These are phyloP conservation scores for Leucosticte australis DNA, from an alignment of 2,113 vertebrate genomes.

Conservation along the genomic window DNA sequence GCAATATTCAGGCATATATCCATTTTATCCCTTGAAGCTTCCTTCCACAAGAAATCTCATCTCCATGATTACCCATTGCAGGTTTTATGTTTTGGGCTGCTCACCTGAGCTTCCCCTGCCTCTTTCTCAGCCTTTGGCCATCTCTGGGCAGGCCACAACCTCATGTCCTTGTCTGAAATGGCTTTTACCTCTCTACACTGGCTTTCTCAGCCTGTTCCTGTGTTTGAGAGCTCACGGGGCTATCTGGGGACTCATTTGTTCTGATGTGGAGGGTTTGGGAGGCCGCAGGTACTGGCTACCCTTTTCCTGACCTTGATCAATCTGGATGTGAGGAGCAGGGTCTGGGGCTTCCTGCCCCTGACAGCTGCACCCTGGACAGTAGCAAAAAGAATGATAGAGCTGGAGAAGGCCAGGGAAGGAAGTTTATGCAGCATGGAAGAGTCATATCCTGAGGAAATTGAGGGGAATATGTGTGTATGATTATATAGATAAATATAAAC, in stretches of 20 bases:
- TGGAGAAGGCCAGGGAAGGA: conserved; percentile 41
- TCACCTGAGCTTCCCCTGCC: background rate
- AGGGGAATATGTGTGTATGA: conserved; percentile 5
- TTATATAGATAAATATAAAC: conserved; percentile 56
- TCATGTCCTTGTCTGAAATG: background rate
- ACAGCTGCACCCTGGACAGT: conserved; percentile 46
- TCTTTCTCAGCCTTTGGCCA: background rate
- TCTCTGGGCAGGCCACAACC: background rate
- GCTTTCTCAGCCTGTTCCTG: background rate
- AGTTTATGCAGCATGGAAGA: conserved; percentile 43
- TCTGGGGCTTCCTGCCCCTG: conserved; percentile 29
- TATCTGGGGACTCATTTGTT: background rate
- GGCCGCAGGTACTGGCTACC: background rate
- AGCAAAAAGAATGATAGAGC: conserved; percentile 41
- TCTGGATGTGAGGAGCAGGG: background rate
- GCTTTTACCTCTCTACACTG: background rate
- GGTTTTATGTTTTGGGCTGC: background rate
- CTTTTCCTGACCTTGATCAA: conserved; percentile 30
- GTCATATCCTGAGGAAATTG: conserved; percentile 54
- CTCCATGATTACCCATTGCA: no score
- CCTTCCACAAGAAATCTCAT: background rate
- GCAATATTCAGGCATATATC: background rate
- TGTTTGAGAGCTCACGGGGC: background rate
- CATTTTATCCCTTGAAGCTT: background rate
- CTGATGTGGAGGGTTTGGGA: background rate